phyloP scores from a whole-genome alignment of 2,113 vertebrate genomes.

The Anhinga anhinga region DNA sequence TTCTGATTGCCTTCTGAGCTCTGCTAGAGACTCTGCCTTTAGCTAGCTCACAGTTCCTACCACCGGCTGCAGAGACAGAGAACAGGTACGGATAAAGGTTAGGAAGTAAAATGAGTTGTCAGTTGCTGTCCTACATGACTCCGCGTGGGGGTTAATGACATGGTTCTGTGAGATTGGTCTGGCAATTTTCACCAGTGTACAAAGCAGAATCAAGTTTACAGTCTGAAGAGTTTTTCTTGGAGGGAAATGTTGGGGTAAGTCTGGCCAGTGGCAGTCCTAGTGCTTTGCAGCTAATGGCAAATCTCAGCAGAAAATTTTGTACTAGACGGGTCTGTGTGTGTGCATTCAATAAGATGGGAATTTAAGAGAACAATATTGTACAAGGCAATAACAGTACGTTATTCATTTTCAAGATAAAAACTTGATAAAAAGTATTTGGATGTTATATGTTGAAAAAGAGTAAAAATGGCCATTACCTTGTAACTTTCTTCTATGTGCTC shows the following conservation, averaged over 20 bases:
- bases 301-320: not conserved
- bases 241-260: not conserved
- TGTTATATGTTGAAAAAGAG: not conserved
- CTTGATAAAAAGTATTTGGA: not conserved
- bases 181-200: not conserved
- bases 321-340: accelerated
- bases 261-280: not conserved
- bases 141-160: not conserved
- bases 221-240: not conserved
- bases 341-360: not conserved
- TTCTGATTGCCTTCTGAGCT: not conserved
- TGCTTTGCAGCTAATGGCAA: not conserved
- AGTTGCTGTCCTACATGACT: not conserved
- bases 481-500: not conserved
- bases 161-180: not conserved
- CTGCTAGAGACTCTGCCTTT: not conserved
- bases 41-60: not conserved
- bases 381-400: not conserved
- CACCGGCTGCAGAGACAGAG: not conserved
- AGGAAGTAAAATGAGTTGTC: not conserved
- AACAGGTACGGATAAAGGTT: not conserved
- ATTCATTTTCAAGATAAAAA: not conserved
- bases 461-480: not conserved
- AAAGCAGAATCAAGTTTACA: not conserved
- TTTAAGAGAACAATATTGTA: not conserved